Evolutionary conservation across 2,113 vertebrate genomes (phyloP).

Genomic region (Meles meles): DNA sequence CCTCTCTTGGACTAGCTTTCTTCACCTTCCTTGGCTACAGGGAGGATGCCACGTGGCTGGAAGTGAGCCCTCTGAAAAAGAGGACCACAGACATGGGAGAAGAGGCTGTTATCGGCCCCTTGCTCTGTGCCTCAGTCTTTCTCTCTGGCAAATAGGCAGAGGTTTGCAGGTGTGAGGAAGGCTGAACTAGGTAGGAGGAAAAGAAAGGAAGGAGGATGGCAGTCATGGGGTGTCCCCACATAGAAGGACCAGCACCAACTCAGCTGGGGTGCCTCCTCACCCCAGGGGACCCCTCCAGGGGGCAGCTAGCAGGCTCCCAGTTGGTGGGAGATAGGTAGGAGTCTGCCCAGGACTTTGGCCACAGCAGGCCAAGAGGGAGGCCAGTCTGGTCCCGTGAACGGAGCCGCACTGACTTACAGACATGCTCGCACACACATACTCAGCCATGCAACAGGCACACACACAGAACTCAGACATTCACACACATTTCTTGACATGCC

Average conservation of each 20-base stretch:
- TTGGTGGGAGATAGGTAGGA: not conserved
- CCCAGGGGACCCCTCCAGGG: not conserved
- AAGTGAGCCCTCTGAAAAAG: not conserved
- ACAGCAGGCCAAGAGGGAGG: not conserved
- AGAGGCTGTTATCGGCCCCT: not conserved
- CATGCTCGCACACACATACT: accelerated
- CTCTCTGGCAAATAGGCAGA: not conserved
- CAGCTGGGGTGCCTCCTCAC: not conserved
- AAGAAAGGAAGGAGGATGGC: accelerated
- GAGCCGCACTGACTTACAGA: not conserved
- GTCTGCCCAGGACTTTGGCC: not conserved
- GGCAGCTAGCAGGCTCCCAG: not conserved
- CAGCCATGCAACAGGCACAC: not conserved
- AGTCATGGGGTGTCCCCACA: not conserved
- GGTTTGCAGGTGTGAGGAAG: not conserved
- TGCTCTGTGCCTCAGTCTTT: not conserved
- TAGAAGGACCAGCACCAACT: not conserved
- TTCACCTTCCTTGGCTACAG: not conserved
- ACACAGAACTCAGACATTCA: not conserved
- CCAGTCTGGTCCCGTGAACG: not conserved
- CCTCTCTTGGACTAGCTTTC: not conserved
- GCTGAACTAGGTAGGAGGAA: not conserved
- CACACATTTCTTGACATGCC: not conserved
- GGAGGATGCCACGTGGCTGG: not conserved
- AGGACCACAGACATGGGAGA: not conserved